Percentiles rank a stretch among this genome's conserved stretches.
These are phyloP conservation scores for Siphlonurus alternatus DNA, from an alignment of 2,888 invertebrate species.

Conservation along the genomic window DNA sequence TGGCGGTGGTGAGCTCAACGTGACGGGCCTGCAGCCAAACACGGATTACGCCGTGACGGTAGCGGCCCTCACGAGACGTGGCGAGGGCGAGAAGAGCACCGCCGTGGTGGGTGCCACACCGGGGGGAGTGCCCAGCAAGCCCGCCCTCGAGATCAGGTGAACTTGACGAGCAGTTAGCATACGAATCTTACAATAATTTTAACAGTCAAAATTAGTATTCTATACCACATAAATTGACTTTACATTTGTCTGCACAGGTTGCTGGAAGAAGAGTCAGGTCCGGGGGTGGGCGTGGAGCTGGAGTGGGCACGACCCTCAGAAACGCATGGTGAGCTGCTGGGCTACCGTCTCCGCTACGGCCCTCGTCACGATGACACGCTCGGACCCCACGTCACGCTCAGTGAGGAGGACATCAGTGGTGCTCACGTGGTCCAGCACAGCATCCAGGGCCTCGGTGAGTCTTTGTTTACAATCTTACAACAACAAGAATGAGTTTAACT, in stretches of 20 bases:
- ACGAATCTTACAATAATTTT: neutral
- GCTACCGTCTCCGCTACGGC: slow-evolving; percentile 75
- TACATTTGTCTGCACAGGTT: too few relatives aligned
- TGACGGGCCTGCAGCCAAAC: slow-evolving; percentile 6
- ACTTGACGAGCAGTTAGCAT: too few relatives aligned
- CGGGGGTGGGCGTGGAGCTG: slow-evolving; percentile 73
- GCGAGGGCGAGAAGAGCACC: neutral
- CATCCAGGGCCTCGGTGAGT: slow-evolving; percentile 48
- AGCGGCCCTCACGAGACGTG: slow-evolving; percentile 4
- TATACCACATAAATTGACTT: too few relatives aligned
- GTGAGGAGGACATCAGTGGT: neutral
- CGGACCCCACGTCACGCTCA: neutral
- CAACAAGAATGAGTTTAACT: too few relatives aligned
- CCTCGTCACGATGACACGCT: slow-evolving; percentile 42
- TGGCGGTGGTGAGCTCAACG: slow-evolving; percentile 1
- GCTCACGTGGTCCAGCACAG: slow-evolving; percentile 48
- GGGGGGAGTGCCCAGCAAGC: slow-evolving; percentile 3
- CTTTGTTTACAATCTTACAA: too few relatives aligned
- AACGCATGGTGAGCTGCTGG: slow-evolving; percentile 75
- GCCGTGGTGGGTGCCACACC: neutral
- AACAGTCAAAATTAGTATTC: too few relatives aligned
- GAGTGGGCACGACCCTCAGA: slow-evolving; percentile 84
- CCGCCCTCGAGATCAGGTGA: neutral
- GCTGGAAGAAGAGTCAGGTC: slow-evolving; percentile 51
- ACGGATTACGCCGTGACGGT: slow-evolving; percentile 6